Evolutionary conservation across 2,888 invertebrate species (phyloP).

Genomic region (Nomada hirtipes): DNA sequence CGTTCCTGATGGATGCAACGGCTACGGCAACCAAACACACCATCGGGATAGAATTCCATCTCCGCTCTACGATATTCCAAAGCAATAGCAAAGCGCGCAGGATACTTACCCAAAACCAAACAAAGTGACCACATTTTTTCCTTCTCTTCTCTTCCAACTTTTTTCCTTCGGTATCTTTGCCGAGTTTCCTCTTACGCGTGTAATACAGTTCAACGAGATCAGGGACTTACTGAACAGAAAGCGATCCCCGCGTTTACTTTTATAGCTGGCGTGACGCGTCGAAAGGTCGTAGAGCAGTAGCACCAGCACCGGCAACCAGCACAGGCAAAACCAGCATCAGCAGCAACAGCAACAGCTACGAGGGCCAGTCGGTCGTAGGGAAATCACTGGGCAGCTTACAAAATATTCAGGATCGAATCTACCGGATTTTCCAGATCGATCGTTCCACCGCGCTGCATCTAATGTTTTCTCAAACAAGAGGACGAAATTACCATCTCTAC

Average conservation of each 20-base stretch:
- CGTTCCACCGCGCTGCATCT: too few relatives aligned
- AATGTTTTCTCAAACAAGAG: neutral
- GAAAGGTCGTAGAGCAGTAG: too few relatives aligned
- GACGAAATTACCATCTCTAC: neutral
- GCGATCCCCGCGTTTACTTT: constrained; percentile 35
- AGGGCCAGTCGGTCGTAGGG: neutral
- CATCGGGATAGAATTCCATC: neutral
- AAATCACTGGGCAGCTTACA: neutral
- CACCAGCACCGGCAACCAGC: neutral
- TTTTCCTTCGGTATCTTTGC: too few relatives aligned
- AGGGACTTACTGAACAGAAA: constrained; percentile 41
- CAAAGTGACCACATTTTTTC: constrained; percentile 13
- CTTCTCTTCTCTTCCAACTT: neutral
- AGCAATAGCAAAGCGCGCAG: neutral
- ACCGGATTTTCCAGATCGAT: constrained; percentile 6
- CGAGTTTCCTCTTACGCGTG: neutral
- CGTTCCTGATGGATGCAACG: neutral
- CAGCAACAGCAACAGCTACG: too few relatives aligned
- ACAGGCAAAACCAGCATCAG: neutral
- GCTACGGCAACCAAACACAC: constrained; percentile 9
- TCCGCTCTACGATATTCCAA: neutral
- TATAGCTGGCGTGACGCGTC: constrained; percentile 46
- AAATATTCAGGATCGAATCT: constrained; percentile 3
- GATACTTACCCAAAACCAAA: constrained; percentile 32
- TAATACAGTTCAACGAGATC: constrained; percentile 6